Base-by-base conservation (phyloP, 30 jellyfish, hydroid and myxozoan species). In the Hydractinia echinata region DNA sequence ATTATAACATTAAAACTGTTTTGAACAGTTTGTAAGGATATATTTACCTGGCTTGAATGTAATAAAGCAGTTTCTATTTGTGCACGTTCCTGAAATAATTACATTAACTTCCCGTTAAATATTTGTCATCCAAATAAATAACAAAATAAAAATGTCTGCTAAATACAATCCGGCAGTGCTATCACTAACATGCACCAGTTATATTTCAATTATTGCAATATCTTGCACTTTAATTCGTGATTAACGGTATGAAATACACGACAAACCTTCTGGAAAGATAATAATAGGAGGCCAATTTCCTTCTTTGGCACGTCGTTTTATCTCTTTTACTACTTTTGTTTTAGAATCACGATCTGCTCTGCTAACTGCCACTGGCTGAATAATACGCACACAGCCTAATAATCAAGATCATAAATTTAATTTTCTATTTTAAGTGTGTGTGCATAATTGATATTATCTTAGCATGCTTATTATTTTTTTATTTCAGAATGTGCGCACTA, bases 221-320 rank as follows among this genome's bases (percentile, higher is more conserved):
- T 15, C 13, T 16, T 11, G 20, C 16, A 30, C 13, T 68, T 68
- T 4, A 15, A 73, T 16, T 16, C 11, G 15, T 13, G n/a, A 18
- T 10, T 0, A 73, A 73, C 21, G 3, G n/a, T 10, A 73, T n/a
- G 10, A 20, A 55, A 19, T 10, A 83, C n/a, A 50, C 16, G 64
- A 13, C 48, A 67, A 44, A 93, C 99, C 99, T 88, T 93, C 99
- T 13, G 99, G 99, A 77, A 87, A 93, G 20, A 93, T 90, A 72
- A 94, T 77, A 50, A 93, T 67, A 7, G 83, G 96, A 5, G 96
- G 95, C 99, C 96, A 93, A 1, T n/a, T 77, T 30, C 96, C 95
- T 49, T 81, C 76, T 20, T 51, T 67, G 7, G 95, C 84, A 4
- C 99, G 77, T 68, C 95, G 55, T 53, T 79, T 73, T 13, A 93